phyloP scores from a whole-genome alignment of 2,888 invertebrate species.

The Luffia ferchaultella region DNA sequence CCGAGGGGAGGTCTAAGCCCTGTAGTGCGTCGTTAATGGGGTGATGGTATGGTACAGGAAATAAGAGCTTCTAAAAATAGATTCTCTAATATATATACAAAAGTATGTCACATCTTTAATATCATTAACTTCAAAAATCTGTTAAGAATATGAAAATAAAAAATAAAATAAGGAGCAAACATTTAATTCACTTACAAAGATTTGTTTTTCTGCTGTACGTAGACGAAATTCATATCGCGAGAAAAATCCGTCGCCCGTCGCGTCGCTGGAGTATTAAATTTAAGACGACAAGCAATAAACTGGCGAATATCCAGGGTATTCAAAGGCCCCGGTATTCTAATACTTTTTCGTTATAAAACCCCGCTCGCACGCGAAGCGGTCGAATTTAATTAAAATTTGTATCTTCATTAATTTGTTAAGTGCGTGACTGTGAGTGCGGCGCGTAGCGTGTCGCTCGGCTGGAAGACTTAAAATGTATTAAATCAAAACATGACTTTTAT shows the following conservation, averaged over 20 bases:
- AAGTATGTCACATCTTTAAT: too few species aligned
- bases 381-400: neutral
- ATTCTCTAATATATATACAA: too few species aligned
- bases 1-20: too few species aligned
- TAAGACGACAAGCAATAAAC: neutral
- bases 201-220: neutral
- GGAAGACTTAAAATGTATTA: neutral
- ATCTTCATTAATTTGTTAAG: neutral
- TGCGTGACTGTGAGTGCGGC: neutral
- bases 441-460: too few species aligned
- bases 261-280: neutral
- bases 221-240: neutral
- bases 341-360: neutral
- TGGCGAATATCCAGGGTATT: neutral
- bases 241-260: neutral
- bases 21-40: too few species aligned
- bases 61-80: too few species aligned
- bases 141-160: too few species aligned
- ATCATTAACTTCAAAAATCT: too few species aligned
- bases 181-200: neutral
- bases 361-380: neutral
- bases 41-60: too few species aligned
- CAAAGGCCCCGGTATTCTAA: neutral
- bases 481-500: neutral
- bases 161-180: too few species aligned